Percentiles rank a stretch among this genome's conserved stretches.
Conservation (phyloP, 35 echinoderm and acorn worm genomes). For the Heliocidaris erythrogramma region DNA sequence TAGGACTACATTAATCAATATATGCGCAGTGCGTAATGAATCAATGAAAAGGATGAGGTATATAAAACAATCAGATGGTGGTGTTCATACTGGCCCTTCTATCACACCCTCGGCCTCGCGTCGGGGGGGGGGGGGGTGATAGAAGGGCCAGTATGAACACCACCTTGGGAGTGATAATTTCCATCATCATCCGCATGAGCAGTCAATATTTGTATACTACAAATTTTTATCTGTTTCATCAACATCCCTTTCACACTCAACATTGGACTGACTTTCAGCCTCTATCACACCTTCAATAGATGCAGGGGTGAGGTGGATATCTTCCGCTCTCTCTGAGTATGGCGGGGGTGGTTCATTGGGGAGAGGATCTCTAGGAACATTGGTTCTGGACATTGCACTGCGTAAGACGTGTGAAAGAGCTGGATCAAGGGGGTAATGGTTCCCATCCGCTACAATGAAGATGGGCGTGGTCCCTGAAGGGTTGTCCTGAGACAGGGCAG, state of each 20-base stretch:
- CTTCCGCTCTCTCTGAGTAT: conserved; percentile 24
- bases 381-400: conserved; percentile 34
- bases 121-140: too few relatives aligned
- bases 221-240: background rate
- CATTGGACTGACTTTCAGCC: background rate
- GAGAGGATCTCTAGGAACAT: background rate
- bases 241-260: background rate
- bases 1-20: too few relatives aligned
- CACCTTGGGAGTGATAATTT: too few relatives aligned
- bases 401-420: conserved; percentile 24
- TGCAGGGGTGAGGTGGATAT: background rate
- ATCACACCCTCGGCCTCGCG: too few relatives aligned
- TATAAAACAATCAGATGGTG: too few relatives aligned
- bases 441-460: conserved; percentile 16
- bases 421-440: conserved; percentile 13
- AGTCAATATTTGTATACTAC: too few relatives aligned
- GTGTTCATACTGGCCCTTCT: too few relatives aligned
- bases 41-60: too few relatives aligned
- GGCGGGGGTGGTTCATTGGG: conserved; percentile 38
- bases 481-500: background rate
- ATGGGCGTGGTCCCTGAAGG: conserved; percentile 13
- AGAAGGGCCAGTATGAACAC: too few relatives aligned
- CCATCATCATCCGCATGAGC: too few relatives aligned
- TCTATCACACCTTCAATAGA: background rate
- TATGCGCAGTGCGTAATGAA: too few relatives aligned